Evolutionary conservation across 1,140 invertebrate species (phyloP), one percentile per base, ranked within the genome.

Genomic region (Aphidius gifuensis): DNA sequence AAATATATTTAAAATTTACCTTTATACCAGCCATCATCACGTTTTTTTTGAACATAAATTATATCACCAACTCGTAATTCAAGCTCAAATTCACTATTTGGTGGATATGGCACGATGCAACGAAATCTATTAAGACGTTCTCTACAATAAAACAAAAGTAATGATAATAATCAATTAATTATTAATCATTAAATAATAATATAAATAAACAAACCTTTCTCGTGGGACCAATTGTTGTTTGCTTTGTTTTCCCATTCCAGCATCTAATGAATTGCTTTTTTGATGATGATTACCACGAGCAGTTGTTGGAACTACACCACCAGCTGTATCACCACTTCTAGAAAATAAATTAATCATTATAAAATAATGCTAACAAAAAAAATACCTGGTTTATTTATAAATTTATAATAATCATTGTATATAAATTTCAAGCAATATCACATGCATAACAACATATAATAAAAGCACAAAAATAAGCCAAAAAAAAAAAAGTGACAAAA

Each of bases 1-100:
- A 32, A 32, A 32, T 32, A 32, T 32, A 32, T 32, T 32, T 32
- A 32, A 32, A 32, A 1, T 32, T 32, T 32, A 32, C 94, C 95
- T 76, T 97, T 97, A 75, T 92, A 96, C 94, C 94, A 97, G 9
- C 95, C 95, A 72, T 97, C 94, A 38, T 96, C 93, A 45, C 93
- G 86, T 75, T 96, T 96, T 68, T 92, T 92, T 72, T 93, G 91
- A 5, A 97, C 93, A 69, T 92, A 90, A 59, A 97, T 92, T 56
- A 97, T 89, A 73, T 97, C 95, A 32, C 93, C 93, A 16, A 95
- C 86, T 65, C 91, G 90, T 2, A 97, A 81, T 73, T 96, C 92
- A 64, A 97, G 70, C 77, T 96, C 93, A 72, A 94, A 92, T 66
- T 96, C 93, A 65, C 91, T 93, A 74, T 96, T 95, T 1, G 94